Base-by-base conservation (phyloP, 2,797 vertebrate genomes). In the Coregonus suidteri region DNA sequence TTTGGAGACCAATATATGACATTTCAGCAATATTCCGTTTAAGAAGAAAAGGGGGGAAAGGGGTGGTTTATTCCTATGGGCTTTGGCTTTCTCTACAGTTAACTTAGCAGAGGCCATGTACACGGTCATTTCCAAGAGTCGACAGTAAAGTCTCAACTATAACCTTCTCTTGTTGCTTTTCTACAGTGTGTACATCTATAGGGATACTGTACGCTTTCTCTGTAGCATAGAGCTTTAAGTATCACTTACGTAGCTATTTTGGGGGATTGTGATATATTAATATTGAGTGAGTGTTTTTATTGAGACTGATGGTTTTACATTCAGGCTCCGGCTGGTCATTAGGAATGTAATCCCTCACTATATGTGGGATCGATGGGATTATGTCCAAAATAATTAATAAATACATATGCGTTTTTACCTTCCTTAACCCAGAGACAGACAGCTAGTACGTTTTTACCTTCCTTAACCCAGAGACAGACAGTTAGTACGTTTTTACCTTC, bases 1-100 rank as follows among this genome's bases (percentile, higher is more conserved):
- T 47, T 80, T 73, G 74, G 76, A 84, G 82, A 87, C 64, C 73
- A 47, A 54, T 67, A 82, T 77, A 80, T 81, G 51, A 83, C 59
- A 74, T 78, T 77, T 77, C 81, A n/a, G 77, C 78, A 75, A 62
- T 30, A 25, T 66, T 20, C 25, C n/a, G 41, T 73, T 70, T 69
- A 56, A 47, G 41, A 47, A 11, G 41, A 47, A 47, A 2, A 47
- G 41, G 41, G 9, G 31, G n/a, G 13, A 20, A 5, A 34, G 1
- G 18, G 35, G 20, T n/a, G 13, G 15, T 25, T 25, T 47, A 52
- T 51, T 56, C 6, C 52, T 7, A 59, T 16, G 59, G 9, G 70
- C n/a, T 30, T 53, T 53, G 11, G 41, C 41, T 11, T 47, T 47
- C 11, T 47, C 41, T 18, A 51, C 71, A 53, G 51, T 72, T 20